Percentiles rank a stretch among this genome's conserved stretches.
Conservation (phyloP, 1,140 invertebrate genomes). For the Onthophagus taurus region DNA sequence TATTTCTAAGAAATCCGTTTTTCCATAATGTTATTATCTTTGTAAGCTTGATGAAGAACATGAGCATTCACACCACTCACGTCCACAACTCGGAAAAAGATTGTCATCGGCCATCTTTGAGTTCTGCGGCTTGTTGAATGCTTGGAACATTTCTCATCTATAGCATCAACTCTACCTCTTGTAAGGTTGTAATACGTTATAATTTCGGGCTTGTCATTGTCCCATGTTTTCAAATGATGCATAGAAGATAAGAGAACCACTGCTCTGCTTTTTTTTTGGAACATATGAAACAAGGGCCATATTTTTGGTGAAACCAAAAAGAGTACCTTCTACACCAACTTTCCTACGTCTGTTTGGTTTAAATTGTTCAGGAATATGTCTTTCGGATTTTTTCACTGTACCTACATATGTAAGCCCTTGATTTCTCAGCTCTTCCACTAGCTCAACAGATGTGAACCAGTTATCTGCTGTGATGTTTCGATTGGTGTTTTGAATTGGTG, state of each 20-base stretch:
- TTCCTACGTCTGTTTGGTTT: conserved; percentile 14
- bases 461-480: conserved; percentile 32
- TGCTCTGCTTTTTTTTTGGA: conserved; percentile 26
- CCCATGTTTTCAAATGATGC: conserved; percentile 23
- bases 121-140: conserved; percentile 4
- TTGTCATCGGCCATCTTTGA: conserved; percentile 1
- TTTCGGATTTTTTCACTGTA: conserved; percentile 34
- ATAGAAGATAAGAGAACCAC: conserved; percentile 30
- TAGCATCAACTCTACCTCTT: conserved; percentile 7
- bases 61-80: conserved; percentile 1
- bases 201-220: conserved; percentile 30
- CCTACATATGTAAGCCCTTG: conserved; percentile 27
- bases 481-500: conserved; percentile 23
- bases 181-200: conserved; percentile 7
- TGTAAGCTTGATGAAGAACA: conserved; percentile 3
- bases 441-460: conserved; percentile 31
- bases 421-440: conserved; percentile 15
- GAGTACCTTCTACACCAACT: conserved; percentile 9
- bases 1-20: conserved; percentile 5
- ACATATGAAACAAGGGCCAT: too few relatives aligned
- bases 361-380: too few relatives aligned
- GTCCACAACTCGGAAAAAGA: conserved; percentile 4
- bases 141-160: conserved; percentile 5
- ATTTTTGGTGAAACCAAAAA: conserved; percentile 29
- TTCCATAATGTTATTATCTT: neutral